Percentiles rank a stretch among this genome's conserved stretches.
These are phyloP conservation scores for Chaetogeoica ovagalla DNA, from an alignment of 2,888 invertebrate species.

Conservation along the genomic window DNA sequence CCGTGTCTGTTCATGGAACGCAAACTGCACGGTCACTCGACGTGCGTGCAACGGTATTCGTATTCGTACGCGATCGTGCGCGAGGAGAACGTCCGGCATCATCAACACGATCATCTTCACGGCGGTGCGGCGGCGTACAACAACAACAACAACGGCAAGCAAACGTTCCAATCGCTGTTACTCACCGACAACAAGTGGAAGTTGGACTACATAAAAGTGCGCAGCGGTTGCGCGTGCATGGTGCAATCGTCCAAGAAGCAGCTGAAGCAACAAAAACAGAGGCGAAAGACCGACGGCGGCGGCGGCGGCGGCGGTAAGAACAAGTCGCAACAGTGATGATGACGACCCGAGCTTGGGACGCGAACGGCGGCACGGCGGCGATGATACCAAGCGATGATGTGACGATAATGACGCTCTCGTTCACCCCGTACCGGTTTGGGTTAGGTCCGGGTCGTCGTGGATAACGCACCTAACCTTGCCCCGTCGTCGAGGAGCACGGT, in stretches of 20 bases:
- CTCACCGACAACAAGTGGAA: slow-evolving; percentile 64
- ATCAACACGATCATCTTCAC: slow-evolving; percentile 34
- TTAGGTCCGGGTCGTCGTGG: too few relatives aligned
- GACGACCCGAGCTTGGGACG: background rate
- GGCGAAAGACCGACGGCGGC: slow-evolving; percentile 27
- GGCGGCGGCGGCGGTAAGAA: slow-evolving; percentile 14
- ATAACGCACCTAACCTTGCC: too few relatives aligned
- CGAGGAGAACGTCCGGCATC: slow-evolving; percentile 61
- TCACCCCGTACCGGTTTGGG: background rate
- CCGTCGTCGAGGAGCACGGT: too few relatives aligned
- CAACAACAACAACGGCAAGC: slow-evolving; percentile 35
- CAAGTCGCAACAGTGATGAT: slow-evolving; percentile 12
- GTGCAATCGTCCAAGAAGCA: slow-evolving; percentile 66
- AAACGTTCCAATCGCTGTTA: slow-evolving; percentile 55
- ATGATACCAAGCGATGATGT: background rate
- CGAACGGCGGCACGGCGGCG: slow-evolving; percentile 3
- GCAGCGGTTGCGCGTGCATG: slow-evolving; percentile 84
- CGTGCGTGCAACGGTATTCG: slow-evolving; percentile 80
- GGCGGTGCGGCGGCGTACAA: slow-evolving; percentile 4
- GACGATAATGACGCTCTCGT: background rate
- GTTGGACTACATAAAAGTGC: slow-evolving; percentile 79
- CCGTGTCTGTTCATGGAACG: slow-evolving; percentile 77
- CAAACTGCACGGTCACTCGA: slow-evolving; percentile 70
- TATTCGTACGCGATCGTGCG: slow-evolving; percentile 82
- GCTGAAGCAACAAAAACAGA: slow-evolving; percentile 63